Evolutionary conservation across 2,888 invertebrate species (phyloP).

Genomic region (Mythimna loreyi): DNA sequence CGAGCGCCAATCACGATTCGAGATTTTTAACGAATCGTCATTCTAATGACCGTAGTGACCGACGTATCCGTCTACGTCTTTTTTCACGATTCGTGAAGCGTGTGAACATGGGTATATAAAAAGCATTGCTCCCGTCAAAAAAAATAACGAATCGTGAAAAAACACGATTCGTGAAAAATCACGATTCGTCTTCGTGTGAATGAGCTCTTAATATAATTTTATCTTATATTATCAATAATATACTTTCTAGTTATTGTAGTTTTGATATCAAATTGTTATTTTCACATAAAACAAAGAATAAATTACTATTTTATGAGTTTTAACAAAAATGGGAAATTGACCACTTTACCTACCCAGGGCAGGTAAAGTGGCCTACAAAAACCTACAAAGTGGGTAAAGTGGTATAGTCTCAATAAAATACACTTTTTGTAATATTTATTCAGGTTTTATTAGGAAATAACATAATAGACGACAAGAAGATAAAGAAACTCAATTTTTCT

Average conservation of each 20-base stretch:
- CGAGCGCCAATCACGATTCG: too few species aligned
- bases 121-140: too few species aligned
- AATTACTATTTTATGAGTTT: slow-evolving; percentile 9
- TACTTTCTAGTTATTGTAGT: slow-evolving; percentile 12
- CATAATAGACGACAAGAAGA: slow-evolving; percentile 1
- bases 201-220: background rate
- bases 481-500: slow-evolving; percentile 15
- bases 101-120: too few species aligned
- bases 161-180: too few species aligned
- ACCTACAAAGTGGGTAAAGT: slow-evolving; percentile 21
- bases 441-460: slow-evolving; percentile 20
- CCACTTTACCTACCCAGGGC: slow-evolving; percentile 3
- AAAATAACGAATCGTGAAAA: too few species aligned
- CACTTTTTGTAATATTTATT: slow-evolving; percentile 17
- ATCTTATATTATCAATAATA: slow-evolving; percentile 4
- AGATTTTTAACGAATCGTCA: too few species aligned
- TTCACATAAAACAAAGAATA: slow-evolving; percentile 4
- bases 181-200: too few species aligned
- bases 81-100: too few species aligned
- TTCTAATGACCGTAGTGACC: too few species aligned
- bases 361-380: slow-evolving; percentile 12
- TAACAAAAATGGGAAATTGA: slow-evolving; percentile 6
- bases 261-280: slow-evolving; percentile 13
- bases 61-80: too few species aligned
- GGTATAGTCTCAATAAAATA: slow-evolving; percentile 27